Evolutionary conservation across 2,888 invertebrate genomes (phyloP).

Genomic region (Cerastoderma edule): DNA sequence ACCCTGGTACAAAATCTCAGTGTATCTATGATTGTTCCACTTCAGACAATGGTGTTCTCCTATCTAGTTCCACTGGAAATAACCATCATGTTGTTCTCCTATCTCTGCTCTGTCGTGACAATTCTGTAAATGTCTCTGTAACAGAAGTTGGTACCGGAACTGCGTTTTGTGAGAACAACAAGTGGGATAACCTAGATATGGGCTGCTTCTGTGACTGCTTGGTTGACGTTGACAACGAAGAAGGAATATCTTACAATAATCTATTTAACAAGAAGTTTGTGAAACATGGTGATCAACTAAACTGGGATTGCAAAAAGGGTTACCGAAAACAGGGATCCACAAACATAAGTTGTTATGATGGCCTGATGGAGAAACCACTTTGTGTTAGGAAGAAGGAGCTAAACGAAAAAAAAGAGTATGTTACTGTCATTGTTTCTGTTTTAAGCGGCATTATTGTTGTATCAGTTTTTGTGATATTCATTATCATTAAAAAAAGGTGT

Average conservation of each 20-base stretch:
- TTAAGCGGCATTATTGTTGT: too few species aligned
- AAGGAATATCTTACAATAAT: constrained; percentile 2
- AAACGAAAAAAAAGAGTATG: too few species aligned
- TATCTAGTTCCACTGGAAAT: too few species aligned
- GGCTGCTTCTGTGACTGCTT: constrained; percentile 43
- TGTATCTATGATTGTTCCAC: constrained; percentile 21
- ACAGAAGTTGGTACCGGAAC: constrained; percentile 13
- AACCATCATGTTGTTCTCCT: too few species aligned
- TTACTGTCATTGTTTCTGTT: too few species aligned
- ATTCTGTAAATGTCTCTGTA: constrained; percentile 14
- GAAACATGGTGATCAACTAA: constrained; percentile 6
- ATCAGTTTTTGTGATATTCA: too few species aligned
- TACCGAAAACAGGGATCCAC: constrained; percentile 15
- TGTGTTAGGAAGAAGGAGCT: constrained; percentile 8
- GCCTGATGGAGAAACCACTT: constrained; percentile 12
- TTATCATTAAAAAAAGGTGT: too few species aligned
- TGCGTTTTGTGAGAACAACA: constrained; percentile 12
- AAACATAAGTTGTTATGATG: constrained; percentile 3
- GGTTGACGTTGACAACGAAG: neutral
- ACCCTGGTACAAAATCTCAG: constrained; percentile 29
- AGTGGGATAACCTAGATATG: constrained; percentile 31
- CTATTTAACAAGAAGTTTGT: constrained; percentile 6
- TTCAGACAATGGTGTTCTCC: neutral
- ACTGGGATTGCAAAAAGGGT: constrained; percentile 11
- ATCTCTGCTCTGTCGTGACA: constrained; percentile 25